Evolutionary conservation across 1,140 invertebrate species (phyloP), one percentile per base, ranked within the genome.

Genomic region (Ips nitidus): DNA sequence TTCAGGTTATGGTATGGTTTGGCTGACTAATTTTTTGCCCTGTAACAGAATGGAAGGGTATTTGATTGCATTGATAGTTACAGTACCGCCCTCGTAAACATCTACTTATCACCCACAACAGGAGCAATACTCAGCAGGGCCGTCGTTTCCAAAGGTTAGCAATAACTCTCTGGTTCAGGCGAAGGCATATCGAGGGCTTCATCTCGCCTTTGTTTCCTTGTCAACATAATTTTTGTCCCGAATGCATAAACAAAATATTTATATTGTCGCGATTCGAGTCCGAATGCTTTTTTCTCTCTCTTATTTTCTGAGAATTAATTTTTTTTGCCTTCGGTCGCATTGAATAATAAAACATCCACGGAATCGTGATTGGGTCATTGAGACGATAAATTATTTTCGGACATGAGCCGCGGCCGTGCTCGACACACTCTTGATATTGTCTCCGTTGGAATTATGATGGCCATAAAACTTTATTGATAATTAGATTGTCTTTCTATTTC

Each of bases 171-270:
- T 8, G 77, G 77, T 76, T 77, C 52, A 75, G 74, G 69, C 74
- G 69, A 72, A 73, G 73, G 79, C 78, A 79, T 79, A 80, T 80
- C 79, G 67, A 70, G 75, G 74, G 77, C 76, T 77, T 80, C 78
- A 80, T 80, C 79, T 80, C 79, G 79, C 78, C 77, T 80, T 80
- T 80, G 79, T 79, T 80, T 78, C 74, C 79, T 77, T 79, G 78
- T 79, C 78, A 79, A 79, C 78, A 80, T 80, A 80, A 80, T 79
- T 80, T 79, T 79, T 77, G 76, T 74, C 71, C 76, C 73, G 78
- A 79, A 79, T 79, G 77, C 78, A 80, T 80, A 79, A 79, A 79
- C 79, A 80, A 80, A 80, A 80, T 80, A 80, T 80, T 80, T 80
- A 80, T 80, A 80, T 79, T 80, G 79, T 80, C 78, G 78, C 76